Base-by-base conservation (phyloP, 2,797 vertebrate species). In the Cottoperca gobio region DNA sequence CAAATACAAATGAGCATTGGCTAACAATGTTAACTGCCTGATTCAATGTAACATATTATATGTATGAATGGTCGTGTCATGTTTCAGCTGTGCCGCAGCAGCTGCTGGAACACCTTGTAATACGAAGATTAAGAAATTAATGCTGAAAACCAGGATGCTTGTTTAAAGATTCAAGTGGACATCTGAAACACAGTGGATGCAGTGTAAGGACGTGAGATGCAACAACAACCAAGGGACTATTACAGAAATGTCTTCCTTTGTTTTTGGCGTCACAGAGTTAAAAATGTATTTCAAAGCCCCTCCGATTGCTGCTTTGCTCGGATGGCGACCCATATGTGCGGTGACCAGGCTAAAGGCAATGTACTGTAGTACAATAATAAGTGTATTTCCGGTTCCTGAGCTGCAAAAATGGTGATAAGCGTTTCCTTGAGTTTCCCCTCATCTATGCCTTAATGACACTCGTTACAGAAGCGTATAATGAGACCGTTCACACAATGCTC, bases 361-460 rank as follows among this genome's bases (percentile, higher is more conserved):
- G 45, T 49, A 23, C 5, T 28, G 39, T 28, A 28, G 28, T 13
- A 8, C 6, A 45, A 26, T 21, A 11, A 40, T 7, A 8, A 3
- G 21, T 28, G 19, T 23, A 10, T 23, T 46, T 45, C 13, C 46
- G 23, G 33, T 42, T 65, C 23, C 23, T n/a, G 17, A 76, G 45
- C 39, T 31, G 9, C 65, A 52, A 23, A 33, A 64, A 61, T 24
- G 3, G 4, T 39, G 31, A 9, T 33, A 43, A 37, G 5, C 31
- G 45, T 12, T 28, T 72, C 19, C 31, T 72, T 11, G 8, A 76
- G n/a, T 52, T 52, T 8, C 11, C 53, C 21, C 31, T 55, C 46
- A 37, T 62, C 21, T 21, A 12, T 31, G 31, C 13, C 26, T 64
- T 24, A 69, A 48, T 48, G 64, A 42, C 55, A 39, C 8, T 9